Conservation (phyloP, 2,113 vertebrate species). For the Gallinago paraguaiae region DNA sequence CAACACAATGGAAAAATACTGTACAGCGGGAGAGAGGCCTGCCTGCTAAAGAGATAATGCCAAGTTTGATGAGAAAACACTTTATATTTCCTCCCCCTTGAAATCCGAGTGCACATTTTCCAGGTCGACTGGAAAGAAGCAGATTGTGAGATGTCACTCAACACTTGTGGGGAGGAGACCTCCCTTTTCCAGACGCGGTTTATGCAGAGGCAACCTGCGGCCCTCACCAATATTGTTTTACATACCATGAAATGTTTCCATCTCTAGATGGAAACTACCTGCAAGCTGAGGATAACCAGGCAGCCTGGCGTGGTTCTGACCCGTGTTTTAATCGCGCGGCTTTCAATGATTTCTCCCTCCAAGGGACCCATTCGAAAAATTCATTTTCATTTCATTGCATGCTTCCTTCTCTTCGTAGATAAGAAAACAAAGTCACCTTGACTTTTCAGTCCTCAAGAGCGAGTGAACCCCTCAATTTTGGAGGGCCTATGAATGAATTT, state of each 20-base stretch:
- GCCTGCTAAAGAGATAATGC: not conserved
- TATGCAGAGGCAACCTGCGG: not conserved
- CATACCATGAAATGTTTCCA: not conserved
- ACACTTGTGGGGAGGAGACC: not conserved
- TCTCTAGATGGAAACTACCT: not conserved
- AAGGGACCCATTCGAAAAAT: not conserved
- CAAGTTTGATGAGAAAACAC: not conserved
- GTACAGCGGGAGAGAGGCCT: not conserved
- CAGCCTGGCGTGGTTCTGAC: not conserved
- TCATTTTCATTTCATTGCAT: not conserved
- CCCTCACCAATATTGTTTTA: not conserved
- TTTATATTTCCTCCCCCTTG: not conserved
- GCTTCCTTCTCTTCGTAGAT: not conserved
- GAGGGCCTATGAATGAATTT: not conserved
- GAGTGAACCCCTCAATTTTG: not conserved
- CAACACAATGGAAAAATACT: not conserved
- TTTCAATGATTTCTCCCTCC: not conserved
- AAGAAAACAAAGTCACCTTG: not conserved
- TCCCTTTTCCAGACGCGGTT: slow-evolving; percentile 4
- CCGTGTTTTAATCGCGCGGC: not conserved
- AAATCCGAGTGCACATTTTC: not conserved
- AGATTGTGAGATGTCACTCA: not conserved
- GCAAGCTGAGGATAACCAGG: not conserved
- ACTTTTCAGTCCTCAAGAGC: not conserved
- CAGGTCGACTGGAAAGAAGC: not conserved